A percentile compares a stretch with the other conserved stretches of the same genome.
Conservation (phyloP, 2,113 vertebrate species). For the Coracopsis vasa region DNA sequence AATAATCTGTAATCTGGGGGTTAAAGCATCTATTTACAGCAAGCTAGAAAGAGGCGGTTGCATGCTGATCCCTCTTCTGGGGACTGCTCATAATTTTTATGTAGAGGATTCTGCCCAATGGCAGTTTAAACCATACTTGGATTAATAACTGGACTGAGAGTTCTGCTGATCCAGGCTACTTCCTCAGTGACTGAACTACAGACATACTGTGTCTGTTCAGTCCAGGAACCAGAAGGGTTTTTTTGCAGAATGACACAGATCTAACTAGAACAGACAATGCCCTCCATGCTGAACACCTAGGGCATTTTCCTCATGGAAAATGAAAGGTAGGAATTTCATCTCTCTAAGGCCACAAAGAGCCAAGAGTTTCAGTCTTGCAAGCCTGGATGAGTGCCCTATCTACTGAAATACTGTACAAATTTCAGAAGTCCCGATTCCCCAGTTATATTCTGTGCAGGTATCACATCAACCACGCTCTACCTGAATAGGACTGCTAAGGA, state of each 20-base stretch:
- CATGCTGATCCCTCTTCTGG: background rate
- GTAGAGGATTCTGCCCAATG: background rate
- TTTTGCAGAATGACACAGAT: background rate
- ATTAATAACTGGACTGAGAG: background rate
- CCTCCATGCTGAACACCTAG: background rate
- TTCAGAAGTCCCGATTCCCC: background rate
- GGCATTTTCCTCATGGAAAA: background rate
- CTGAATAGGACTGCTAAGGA: background rate
- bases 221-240: background rate
- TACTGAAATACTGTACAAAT: conserved; percentile 25
- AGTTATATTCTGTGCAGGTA: background rate
- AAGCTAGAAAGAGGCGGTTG: background rate
- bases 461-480: background rate
- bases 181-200: background rate
- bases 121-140: background rate
- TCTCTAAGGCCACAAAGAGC: background rate
- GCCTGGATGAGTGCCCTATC: conserved; percentile 9
- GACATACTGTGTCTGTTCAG: background rate
- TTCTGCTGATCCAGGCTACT: background rate
- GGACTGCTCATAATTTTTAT: background rate
- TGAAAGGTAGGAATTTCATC: conserved; percentile 25
- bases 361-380: background rate
- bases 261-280: background rate
- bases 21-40: background rate
- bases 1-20: background rate